Percentiles rank a stretch among this genome's conserved stretches.
Conservation (phyloP, 2,888 invertebrate genomes). For the Taphrorychus bicolor region DNA sequence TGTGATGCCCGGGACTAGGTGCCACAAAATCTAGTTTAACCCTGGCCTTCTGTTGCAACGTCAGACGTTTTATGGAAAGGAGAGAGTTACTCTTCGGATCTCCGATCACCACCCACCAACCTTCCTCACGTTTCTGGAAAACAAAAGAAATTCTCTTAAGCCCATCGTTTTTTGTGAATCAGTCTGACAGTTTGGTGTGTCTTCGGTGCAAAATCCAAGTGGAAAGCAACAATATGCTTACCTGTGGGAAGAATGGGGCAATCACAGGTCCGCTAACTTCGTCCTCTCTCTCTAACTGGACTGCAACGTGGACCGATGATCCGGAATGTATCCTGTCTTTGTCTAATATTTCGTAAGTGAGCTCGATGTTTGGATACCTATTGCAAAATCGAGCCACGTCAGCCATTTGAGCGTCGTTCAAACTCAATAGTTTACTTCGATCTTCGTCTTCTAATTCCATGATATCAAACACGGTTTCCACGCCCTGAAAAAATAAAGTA, state of each 20-base stretch:
- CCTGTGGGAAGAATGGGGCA: conserved; percentile 97
- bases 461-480: conserved; percentile 94
- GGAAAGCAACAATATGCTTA: too few relatives aligned
- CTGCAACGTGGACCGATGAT: conserved; percentile 87
- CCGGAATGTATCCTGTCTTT: conserved; percentile 82
- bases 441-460: conserved; percentile 96
- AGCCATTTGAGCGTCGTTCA: conserved; percentile 89
- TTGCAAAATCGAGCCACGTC: conserved; percentile 99
- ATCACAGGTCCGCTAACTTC: conserved; percentile 97
- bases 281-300: conserved; percentile 94
- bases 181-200: too few relatives aligned
- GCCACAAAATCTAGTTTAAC: conserved; percentile 92
- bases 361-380: conserved; percentile 97
- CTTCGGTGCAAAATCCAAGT: too few relatives aligned
- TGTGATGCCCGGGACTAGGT: conserved; percentile 85
- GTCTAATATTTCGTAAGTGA: conserved; percentile 88
- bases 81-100: conserved; percentile 94
- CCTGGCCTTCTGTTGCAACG: conserved; percentile 91
- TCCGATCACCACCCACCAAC: conserved; percentile 99
- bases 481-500: conserved; percentile 62
- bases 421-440: conserved; percentile 76
- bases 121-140: conserved; percentile 85
- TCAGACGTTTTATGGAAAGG: conserved; percentile 95
- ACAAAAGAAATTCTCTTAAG: background rate
- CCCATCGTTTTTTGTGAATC: background rate